phyloP scores from a whole-genome alignment of 2,888 invertebrate species.

The Apamea epomidion region DNA sequence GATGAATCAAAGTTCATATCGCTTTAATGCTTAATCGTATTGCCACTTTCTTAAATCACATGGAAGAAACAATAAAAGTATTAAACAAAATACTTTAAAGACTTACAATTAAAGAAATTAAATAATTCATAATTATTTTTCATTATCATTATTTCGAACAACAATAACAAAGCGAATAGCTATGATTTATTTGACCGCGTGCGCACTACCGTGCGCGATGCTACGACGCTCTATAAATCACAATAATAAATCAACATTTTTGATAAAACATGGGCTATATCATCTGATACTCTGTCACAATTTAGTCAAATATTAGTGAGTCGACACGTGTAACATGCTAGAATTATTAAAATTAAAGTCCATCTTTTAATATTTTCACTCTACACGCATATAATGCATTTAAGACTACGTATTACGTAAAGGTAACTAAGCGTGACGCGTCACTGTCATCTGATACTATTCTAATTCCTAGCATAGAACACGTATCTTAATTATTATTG shows the following conservation, averaged over 20 bases:
- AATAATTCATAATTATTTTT: conserved; percentile 81
- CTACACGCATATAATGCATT: conserved; percentile 34
- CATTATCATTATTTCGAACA: conserved; percentile 78
- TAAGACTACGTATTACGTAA: conserved; percentile 49
- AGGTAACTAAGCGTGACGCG: conserved; percentile 48
- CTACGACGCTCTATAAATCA: conserved; percentile 39
- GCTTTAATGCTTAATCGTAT: conserved; percentile 85
- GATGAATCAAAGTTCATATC: conserved; percentile 70
- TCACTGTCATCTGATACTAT: neutral
- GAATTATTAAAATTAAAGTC: conserved; percentile 10
- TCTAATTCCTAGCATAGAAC: conserved; percentile 43
- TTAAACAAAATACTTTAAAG: conserved; percentile 84
- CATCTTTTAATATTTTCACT: neutral
- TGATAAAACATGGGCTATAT: conserved; percentile 34
- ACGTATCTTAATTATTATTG: conserved; percentile 22
- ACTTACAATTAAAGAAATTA: conserved; percentile 84
- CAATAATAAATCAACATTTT: conserved; percentile 57
- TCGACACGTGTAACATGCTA: conserved; percentile 44
- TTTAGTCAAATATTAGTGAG: conserved; percentile 27
- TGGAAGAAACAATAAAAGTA: conserved; percentile 86
- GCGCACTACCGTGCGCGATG: conserved; percentile 28
- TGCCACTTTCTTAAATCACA: conserved; percentile 89
- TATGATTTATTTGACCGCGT: conserved; percentile 66
- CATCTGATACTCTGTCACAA: conserved; percentile 33
- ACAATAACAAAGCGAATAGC: conserved; percentile 88